Percentiles rank a stretch among this genome's conserved stretches.
Conservation (phyloP, 1,140 invertebrate species). For the Stenopsyche tienmushanensis region DNA sequence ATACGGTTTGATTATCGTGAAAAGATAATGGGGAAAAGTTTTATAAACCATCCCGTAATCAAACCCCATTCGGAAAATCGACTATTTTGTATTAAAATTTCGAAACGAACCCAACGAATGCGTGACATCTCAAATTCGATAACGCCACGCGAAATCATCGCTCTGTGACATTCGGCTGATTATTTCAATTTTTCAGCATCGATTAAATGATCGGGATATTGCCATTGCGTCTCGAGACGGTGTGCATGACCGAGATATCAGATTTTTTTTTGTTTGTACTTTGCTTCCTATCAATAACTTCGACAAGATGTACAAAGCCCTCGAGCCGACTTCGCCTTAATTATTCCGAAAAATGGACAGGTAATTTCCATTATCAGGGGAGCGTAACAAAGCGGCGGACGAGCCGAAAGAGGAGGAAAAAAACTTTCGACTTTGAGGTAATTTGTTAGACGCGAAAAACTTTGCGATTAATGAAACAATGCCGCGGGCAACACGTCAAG, state of each 20-base stretch:
- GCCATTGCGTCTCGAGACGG: no score
- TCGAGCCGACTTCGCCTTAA: slow-evolving; percentile 24
- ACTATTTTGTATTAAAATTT: no score
- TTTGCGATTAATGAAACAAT: slow-evolving; percentile 42
- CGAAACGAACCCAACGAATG: no score
- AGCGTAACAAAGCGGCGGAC: slow-evolving; percentile 30
- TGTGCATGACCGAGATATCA: not conserved
- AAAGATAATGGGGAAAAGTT: no score
- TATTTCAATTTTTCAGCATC: no score
- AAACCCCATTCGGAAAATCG: no score
- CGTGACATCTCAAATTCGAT: no score
- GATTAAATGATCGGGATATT: no score
- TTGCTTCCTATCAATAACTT: slow-evolving; percentile 16
- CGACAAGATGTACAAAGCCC: slow-evolving; percentile 18
- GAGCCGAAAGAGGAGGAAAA: slow-evolving; percentile 29
- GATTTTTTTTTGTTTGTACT: not conserved
- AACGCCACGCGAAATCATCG: no score
- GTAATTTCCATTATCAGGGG: slow-evolving; percentile 41
- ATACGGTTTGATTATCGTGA: no score
- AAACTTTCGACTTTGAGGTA: slow-evolving; percentile 34
- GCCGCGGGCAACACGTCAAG: slow-evolving; percentile 41
- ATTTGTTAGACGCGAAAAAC: slow-evolving; percentile 41
- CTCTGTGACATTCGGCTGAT: no score
- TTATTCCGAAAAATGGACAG: slow-evolving; percentile 41
- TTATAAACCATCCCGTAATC: no score